phyloP scores from a whole-genome alignment of 2,113 vertebrate genomes.

The Arothron firmamentum region DNA sequence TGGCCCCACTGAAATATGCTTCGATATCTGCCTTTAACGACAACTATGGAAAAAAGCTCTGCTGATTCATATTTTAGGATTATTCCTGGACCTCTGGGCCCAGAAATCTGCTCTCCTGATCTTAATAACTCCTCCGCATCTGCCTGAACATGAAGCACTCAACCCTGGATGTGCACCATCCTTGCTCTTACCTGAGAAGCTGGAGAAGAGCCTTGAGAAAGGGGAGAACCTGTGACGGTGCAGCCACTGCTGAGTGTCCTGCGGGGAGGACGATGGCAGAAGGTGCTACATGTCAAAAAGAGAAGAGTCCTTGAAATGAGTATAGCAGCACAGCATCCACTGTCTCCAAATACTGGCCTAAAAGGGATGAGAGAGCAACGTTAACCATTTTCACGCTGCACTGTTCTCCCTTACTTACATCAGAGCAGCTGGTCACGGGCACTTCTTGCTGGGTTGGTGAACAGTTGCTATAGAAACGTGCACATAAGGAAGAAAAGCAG shows the following conservation, averaged over 20 bases:
- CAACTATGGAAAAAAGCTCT: too few relatives aligned
- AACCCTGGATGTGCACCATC: neutral
- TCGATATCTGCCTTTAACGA: too few relatives aligned
- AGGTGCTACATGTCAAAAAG: conserved; percentile 87
- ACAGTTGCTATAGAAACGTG: conserved; percentile 78
- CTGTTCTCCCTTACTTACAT: conserved; percentile 80
- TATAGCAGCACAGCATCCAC: conserved; percentile 64
- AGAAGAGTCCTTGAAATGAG: conserved; percentile 77
- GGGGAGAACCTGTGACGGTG: conserved; percentile 87
- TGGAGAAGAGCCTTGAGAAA: conserved; percentile 88
- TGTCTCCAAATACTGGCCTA: conserved; percentile 64
- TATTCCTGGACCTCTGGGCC: too few relatives aligned
- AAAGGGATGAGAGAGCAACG: conserved; percentile 66
- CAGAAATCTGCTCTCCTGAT: too few relatives aligned
- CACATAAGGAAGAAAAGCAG: conserved; percentile 44
- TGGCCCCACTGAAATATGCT: neutral
- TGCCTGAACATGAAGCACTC: neutral
- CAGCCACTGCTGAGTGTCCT: conserved; percentile 92
- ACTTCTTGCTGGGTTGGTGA: conserved; percentile 85
- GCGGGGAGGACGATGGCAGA: conserved; percentile 83
- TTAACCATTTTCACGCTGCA: conserved; percentile 52
- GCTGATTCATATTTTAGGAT: too few relatives aligned
- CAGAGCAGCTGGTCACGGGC: conserved; percentile 78
- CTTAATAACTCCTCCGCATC: too few relatives aligned
- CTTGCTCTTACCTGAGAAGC: conserved; percentile 81